Evolutionary conservation across 2,888 invertebrate species (phyloP).

Genomic region (Lasius platythorax): DNA sequence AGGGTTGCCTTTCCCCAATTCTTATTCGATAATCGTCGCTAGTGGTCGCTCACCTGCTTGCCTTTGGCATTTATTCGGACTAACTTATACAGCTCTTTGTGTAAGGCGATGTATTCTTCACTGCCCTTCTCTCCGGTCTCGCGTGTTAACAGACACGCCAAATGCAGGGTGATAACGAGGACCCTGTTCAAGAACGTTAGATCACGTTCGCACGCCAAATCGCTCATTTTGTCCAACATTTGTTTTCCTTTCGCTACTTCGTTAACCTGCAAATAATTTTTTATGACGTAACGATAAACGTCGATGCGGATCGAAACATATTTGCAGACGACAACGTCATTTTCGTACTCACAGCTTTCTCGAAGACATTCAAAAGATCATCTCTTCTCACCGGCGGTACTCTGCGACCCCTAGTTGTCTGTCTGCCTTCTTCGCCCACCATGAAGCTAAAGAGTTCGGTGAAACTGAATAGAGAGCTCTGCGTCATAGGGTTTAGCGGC

Average conservation of each 20-base stretch:
- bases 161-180: constrained; percentile 94
- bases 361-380: constrained; percentile 94
- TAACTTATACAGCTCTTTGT: constrained; percentile 92
- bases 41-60: constrained; percentile 74
- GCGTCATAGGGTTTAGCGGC: constrained; percentile 97
- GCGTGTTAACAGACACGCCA: constrained; percentile 92
- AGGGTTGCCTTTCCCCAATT: background rate
- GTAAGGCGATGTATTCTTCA: constrained; percentile 88
- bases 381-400: constrained; percentile 93
- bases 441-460: constrained; percentile 98
- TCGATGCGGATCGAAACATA: background rate
- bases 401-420: constrained; percentile 90
- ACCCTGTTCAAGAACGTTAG: constrained; percentile 93
- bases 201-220: constrained; percentile 90
- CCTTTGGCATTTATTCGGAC: constrained; percentile 91
- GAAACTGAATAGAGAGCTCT: constrained; percentile 97
- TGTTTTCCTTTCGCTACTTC: constrained; percentile 91
- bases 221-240: constrained; percentile 87
- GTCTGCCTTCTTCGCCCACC: constrained; percentile 94
- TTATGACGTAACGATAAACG: background rate
- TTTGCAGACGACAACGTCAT: background rate
- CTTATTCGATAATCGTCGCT: background rate
- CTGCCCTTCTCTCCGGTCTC: constrained; percentile 87
- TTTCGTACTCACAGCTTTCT: constrained; percentile 89
- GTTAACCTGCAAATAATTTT: constrained; percentile 86